Evolutionary conservation across 2,113 vertebrate genomes (phyloP), one percentile per base, ranked within the genome.

Genomic region (Aspidoscelis tigris): DNA sequence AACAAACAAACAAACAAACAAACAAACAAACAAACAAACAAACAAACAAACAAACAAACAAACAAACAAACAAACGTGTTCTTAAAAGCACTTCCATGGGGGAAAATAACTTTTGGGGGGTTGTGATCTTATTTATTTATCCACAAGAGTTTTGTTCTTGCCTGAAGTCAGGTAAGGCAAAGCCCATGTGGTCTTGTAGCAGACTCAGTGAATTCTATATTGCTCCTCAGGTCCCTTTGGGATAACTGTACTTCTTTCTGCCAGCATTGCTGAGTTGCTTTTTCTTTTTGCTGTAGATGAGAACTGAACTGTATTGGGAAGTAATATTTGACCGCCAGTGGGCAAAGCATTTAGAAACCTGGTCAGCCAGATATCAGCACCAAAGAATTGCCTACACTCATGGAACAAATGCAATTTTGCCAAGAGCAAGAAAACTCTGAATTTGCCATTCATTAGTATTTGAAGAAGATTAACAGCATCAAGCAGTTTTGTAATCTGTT

Each of bases 381-480:
- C 81, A 84, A 75, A 66, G 75, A 86, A 88, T 47, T 21, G 4
- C 18, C 66, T 20, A 55, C 66, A 80, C 73, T 72, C 3, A 33
- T 53, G 47, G 10, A 64, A 83, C n/a, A 78, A 69, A 73, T 81
- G 10, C 64, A 21, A 80, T 73, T 85, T 73, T 41, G 75, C 43
- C 16, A 80, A 80, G 77, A 84, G 55, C 76, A 47, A 47, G 68
- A 88, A 75, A 84, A 79, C 39, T 50, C 77, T 87, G 39, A 79
- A 50, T 91, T 76, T 87, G 76, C 68, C 88, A 91, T 74, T 64
- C 81, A 90, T 22, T 83, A 70, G 76, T 68, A 84, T 2, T 74
- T 1, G 0, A 70, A 89, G 83, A 66, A 77, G 76, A 82, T 85
- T 85, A 69, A 72, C 11, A 73, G 39, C 33, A 47, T 75, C 82